phyloP scores from a whole-genome alignment of 2,113 vertebrate species.

The Lates calcarifer region DNA sequence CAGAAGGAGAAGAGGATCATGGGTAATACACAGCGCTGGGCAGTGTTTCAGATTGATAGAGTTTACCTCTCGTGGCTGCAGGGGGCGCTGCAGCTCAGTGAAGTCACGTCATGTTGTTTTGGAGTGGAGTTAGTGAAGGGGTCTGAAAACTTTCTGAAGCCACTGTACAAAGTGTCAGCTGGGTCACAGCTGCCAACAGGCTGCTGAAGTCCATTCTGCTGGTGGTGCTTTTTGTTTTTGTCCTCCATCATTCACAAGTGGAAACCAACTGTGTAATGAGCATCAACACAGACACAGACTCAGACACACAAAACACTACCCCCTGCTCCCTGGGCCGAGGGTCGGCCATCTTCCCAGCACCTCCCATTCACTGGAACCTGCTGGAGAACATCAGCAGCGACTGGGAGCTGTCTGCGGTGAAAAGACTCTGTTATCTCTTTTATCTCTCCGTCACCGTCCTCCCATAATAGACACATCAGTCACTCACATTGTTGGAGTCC shows the following conservation, averaged over 20 bases:
- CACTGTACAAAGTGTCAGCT: constrained; percentile 50
- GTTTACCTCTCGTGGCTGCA: too few relatives aligned
- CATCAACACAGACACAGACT: constrained; percentile 13
- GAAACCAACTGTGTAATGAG: neutral
- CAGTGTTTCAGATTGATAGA: too few relatives aligned
- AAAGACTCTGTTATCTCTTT: constrained; percentile 28
- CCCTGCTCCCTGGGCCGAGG: constrained; percentile 10
- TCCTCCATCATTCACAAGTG: too few relatives aligned
- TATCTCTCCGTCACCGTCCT: constrained; percentile 11
- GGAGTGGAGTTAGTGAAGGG: too few relatives aligned
- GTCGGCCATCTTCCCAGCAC: constrained; percentile 66
- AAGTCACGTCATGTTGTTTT: too few relatives aligned
- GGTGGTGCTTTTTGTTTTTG: too few relatives aligned
- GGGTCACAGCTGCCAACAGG: constrained; percentile 57
- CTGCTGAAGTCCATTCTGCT: too few relatives aligned
- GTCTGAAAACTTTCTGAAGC: neutral
- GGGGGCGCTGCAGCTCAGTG: too few relatives aligned
- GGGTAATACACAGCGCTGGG: too few relatives aligned
- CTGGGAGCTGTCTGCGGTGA: constrained; percentile 33
- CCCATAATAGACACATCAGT: constrained; percentile 42
- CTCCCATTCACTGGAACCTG: constrained; percentile 34
- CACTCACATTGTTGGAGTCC: constrained; percentile 10
- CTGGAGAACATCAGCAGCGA: constrained; percentile 23
- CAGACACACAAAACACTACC: neutral
- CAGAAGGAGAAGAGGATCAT: too few relatives aligned